Base-by-base conservation (phyloP, 2,797 vertebrate species). In the Selene dorsalis region DNA sequence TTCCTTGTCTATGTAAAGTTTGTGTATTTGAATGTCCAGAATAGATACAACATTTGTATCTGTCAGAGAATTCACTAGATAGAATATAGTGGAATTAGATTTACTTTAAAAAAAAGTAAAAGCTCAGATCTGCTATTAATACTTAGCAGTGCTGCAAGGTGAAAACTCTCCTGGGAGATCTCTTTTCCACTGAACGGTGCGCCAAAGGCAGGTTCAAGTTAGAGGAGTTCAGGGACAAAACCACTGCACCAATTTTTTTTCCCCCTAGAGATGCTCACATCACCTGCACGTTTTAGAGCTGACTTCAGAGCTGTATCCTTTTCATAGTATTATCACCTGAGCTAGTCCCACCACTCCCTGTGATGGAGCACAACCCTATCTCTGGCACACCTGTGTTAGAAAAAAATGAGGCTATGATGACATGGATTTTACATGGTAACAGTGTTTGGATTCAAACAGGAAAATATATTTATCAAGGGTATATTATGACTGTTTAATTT, bases 1-100 rank as follows among this genome's bases (percentile, higher is more conserved):
- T 75, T 73, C 77, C 62, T 57, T 75, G 22, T 81, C 64, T 85
- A 38, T 84, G 9, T 59, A 41, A 12, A 13, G 39, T 41, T 26
- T 80, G 35, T 65, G 10, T 64, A 24, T n/a, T n/a, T n/a, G n/a
- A n/a, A n/a, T n/a, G n/a, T n/a, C n/a, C n/a, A n/a, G n/a, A n/a
- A n/a, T n/a, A n/a, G n/a, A n/a, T n/a, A n/a, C n/a, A n/a, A n/a
- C n/a, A n/a, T n/a, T n/a, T n/a, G n/a, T n/a, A n/a, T n/a, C n/a
- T n/a, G n/a, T n/a, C n/a, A n/a, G n/a, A n/a, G n/a, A n/a, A n/a
- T n/a, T n/a, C n/a, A n/a, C n/a, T n/a, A n/a, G n/a, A n/a, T n/a
- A 64, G 55, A 63, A 53, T 38, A 73, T 28, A 41, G 53, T 60
- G 71, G 16, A 68, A 63, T 43, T 60, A 9, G 16, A 72, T 77